Base-by-base conservation (phyloP, 2,797 vertebrate genomes). In the Phataginus tetradactyla region DNA sequence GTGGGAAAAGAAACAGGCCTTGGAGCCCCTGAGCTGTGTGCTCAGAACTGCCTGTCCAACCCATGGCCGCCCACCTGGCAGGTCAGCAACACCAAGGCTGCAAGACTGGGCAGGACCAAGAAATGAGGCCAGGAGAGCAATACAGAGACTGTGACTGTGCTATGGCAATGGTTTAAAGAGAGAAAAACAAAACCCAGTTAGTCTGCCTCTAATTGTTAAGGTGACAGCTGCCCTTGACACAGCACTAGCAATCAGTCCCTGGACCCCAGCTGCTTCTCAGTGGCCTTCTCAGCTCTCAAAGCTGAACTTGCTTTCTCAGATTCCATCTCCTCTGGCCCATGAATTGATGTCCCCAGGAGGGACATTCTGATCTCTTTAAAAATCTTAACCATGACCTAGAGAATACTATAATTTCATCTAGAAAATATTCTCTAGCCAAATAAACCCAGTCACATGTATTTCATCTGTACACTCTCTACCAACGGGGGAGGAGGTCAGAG, bases 361-460 rank as follows among this genome's bases (percentile, higher is more conserved):
- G 80, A 98, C 97, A 95, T 96, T 98, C 96, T 97, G 96, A 96
- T 97, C 96, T 95, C 96, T 97, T 92, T 93, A 97, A 98, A 98
- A 98, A 97, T 93, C 96, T 84, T 87, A 96, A 97, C 97, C 94
- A 80, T 93, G 97, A 97, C 97, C 98, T 92, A 79, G 96, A 97
- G 0, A 75, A 98, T 72, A 94, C 87, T 95, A 29, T 96, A 94
- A 97, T 97, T 94, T 97, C 92, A 94, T 10, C 45, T 97, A 81
- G 59, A 97, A 94, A 88, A 96, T 59, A 61, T 7, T 87, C 91
- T 96, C 96, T 64, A 75, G 95, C 72, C 66, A 95, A 61, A 61
- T 69, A 97, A 96, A 59, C 71, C 92, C 29, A 53, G 93, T 89
- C 93, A 93, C 0, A 91, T 27, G 5, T 27, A 86, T 91, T 97